Conservation (phyloP, 2,113 vertebrate genomes). For the Eleginops maclovinus region DNA sequence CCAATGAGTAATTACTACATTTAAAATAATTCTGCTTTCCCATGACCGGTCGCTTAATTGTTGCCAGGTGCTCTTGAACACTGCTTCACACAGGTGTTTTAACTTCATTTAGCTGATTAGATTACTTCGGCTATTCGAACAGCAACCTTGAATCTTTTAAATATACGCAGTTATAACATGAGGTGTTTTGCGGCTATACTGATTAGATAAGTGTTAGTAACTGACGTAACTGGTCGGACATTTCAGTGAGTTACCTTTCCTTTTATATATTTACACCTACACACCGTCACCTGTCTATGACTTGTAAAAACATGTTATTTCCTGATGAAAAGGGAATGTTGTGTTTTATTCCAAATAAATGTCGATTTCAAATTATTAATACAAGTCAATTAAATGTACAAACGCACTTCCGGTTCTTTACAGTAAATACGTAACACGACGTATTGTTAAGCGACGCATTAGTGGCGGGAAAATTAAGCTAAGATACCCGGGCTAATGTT, state of each 20-base stretch:
- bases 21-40: background rate
- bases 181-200: background rate
- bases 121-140: background rate
- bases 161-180: too few species aligned
- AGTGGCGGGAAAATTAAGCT: constrained; percentile 5
- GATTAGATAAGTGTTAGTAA: background rate
- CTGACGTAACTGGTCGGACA: background rate
- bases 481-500: background rate
- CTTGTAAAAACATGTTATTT: background rate
- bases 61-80: background rate
- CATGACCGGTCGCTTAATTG: background rate
- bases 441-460: background rate
- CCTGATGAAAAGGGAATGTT: background rate
- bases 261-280: background rate
- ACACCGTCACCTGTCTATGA: background rate
- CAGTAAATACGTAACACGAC: background rate
- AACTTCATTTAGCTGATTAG: background rate
- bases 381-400: background rate
- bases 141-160: background rate
- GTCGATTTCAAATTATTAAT: too few species aligned
- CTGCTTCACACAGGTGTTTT: background rate
- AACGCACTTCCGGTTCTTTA: background rate
- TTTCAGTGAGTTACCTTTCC: background rate
- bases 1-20: background rate
- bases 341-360: too few species aligned